Conservation (phyloP, 2,888 invertebrate genomes). For the Suillia variegata region DNA sequence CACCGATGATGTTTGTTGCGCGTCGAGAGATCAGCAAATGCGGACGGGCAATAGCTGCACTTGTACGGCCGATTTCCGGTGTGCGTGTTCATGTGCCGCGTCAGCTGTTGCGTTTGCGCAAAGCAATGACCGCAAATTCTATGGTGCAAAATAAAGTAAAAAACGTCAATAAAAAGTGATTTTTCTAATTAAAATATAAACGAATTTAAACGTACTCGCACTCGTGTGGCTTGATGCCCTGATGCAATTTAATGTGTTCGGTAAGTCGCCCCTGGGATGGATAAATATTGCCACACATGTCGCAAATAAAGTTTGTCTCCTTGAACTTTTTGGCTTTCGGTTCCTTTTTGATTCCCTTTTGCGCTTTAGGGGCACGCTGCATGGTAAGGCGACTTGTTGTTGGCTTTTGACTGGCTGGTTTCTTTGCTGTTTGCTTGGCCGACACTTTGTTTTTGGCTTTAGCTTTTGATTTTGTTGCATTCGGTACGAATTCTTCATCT, state of each 20-base stretch:
- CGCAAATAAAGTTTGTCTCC: constrained; percentile 53
- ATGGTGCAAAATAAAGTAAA: constrained; percentile 6
- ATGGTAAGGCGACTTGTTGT: not conserved
- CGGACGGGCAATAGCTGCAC: constrained; percentile 57
- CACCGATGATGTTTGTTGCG: constrained; percentile 61
- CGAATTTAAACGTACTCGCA: constrained; percentile 52
- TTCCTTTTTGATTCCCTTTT: constrained; percentile 17
- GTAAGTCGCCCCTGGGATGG: constrained; percentile 57
- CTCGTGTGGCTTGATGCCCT: constrained; percentile 57
- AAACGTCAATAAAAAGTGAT: constrained; percentile 3
- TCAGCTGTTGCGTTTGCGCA: constrained; percentile 58
- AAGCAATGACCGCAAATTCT: constrained; percentile 59
- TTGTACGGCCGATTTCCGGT: constrained; percentile 60
- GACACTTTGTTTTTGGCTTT: constrained; percentile 17
- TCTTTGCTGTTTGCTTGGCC: not conserved
- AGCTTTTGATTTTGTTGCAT: constrained; percentile 27
- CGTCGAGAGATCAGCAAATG: constrained; percentile 60
- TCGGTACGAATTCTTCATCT: constrained; percentile 45
- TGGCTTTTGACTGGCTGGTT: constrained; percentile 18
- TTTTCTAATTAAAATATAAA: not conserved
- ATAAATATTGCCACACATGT: constrained; percentile 59
- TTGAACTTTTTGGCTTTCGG: constrained; percentile 37
- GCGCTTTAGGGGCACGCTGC: not conserved
- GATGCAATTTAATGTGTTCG: constrained; percentile 58
- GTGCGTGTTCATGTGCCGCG: constrained; percentile 61